These are phyloP conservation scores for Zoanthus sansibaricus DNA, from an alignment of 92 coral and sea anemone species.

Conservation along the genomic window DNA sequence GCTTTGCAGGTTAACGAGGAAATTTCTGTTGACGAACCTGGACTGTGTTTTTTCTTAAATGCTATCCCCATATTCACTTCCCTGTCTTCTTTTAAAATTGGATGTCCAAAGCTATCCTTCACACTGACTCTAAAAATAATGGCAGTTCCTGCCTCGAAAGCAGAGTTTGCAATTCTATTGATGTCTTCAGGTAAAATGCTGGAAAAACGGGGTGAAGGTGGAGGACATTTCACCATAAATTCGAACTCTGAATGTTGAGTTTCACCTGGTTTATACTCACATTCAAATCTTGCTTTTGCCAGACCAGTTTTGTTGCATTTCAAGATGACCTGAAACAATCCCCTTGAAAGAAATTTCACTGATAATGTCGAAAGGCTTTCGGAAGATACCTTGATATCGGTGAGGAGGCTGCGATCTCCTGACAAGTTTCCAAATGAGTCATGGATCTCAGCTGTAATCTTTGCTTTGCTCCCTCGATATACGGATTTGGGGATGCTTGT, in stretches of 20 bases:
- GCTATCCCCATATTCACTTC: background rate
- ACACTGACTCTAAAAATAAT: conserved; percentile 25
- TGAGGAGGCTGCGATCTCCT: background rate
- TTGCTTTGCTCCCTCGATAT: conserved; percentile 32
- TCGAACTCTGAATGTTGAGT: background rate
- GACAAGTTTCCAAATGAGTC: conserved; percentile 36
- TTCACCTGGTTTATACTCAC: background rate
- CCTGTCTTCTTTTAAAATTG: conserved; percentile 1
- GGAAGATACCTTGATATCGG: background rate
- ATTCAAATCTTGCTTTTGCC: conserved; percentile 9
- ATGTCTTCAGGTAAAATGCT: conserved; percentile 10
- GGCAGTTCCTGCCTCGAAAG: conserved; percentile 40
- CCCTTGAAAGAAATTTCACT: conserved; percentile 1
- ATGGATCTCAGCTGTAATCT: background rate
- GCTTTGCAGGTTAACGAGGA: background rate
- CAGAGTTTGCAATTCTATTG: background rate
- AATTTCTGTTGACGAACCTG: background rate
- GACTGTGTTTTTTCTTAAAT: background rate
- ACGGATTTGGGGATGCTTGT: background rate
- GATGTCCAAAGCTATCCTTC: conserved; percentile 29
- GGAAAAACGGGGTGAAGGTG: background rate
- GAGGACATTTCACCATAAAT: background rate
- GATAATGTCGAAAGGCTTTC: background rate
- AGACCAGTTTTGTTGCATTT: conserved; percentile 18
- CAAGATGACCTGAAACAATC: background rate